Evolutionary conservation across 2,888 invertebrate species (phyloP).

Genomic region (Liposcelis brunnea): DNA sequence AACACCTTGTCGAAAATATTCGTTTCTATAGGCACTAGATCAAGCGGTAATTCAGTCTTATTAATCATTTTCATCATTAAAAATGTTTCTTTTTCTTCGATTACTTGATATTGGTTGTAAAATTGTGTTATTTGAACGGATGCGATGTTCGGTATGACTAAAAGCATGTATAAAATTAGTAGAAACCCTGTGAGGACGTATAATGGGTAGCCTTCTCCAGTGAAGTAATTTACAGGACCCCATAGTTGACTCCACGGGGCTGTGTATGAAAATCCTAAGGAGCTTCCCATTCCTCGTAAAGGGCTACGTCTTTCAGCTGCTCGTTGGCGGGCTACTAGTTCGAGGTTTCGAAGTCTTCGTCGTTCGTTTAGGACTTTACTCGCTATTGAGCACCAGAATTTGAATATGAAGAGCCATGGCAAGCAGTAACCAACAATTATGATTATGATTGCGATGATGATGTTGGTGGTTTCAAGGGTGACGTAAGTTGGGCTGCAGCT

Average conservation of each 20-base stretch:
- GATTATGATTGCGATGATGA: not conserved
- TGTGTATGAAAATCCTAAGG: not conserved
- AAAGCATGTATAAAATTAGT: too few species aligned
- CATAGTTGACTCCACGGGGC: constrained; percentile 1
- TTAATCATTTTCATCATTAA: too few species aligned
- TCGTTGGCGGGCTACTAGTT: constrained; percentile 2
- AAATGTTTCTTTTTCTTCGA: too few species aligned
- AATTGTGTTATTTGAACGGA: too few species aligned
- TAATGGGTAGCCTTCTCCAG: too few species aligned
- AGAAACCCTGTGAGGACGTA: too few species aligned
- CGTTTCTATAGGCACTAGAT: too few species aligned
- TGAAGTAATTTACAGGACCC: not conserved
- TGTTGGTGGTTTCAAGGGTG: not conserved
- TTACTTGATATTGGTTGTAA: too few species aligned
- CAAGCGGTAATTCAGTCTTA: too few species aligned
- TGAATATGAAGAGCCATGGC: not conserved
- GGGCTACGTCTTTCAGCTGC: not conserved
- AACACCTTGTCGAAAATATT: too few species aligned
- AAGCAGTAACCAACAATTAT: not conserved
- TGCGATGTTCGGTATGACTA: too few species aligned
- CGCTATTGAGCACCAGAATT: not conserved
- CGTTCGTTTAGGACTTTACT: not conserved
- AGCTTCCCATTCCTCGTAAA: not conserved
- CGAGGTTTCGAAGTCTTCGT: not conserved
- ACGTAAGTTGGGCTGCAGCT: constrained; percentile 6